phyloP scores from a whole-genome alignment of 2,797 vertebrate genomes.

The Centropyge bicolor region DNA sequence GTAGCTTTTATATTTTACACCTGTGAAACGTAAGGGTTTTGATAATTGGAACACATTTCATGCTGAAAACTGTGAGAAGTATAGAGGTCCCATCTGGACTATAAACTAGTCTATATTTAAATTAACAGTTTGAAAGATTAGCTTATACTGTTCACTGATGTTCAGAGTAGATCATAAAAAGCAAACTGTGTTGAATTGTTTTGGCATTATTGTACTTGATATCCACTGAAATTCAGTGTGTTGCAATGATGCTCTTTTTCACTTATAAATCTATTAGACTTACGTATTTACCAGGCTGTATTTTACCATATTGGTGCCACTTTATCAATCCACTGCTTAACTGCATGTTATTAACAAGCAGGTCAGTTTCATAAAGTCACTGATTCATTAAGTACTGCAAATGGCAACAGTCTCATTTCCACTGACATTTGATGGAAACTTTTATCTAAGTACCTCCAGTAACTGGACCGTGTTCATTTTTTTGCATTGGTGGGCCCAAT shows the following conservation, averaged over 20 bases:
- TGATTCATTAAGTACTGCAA: conserved; percentile 14
- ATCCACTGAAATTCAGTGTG: no score
- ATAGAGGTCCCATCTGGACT: background rate
- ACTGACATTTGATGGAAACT: conserved; percentile 36
- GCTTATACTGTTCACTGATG: background rate
- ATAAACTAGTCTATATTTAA: background rate
- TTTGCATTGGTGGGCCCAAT: conserved; percentile 35
- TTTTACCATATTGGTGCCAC: background rate
- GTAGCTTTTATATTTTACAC: background rate
- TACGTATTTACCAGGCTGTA: background rate
- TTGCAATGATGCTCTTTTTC: background rate
- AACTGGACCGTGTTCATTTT: conserved; percentile 34
- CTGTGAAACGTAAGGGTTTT: background rate
- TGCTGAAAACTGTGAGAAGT: background rate
- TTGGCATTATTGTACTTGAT: no score
- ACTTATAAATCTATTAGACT: background rate
- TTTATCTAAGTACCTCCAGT: conserved; percentile 29
- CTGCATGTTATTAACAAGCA: background rate
- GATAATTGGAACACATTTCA: background rate
- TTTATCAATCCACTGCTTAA: background rate
- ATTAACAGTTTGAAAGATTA: background rate
- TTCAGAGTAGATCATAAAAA: no score
- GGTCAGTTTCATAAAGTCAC: background rate
- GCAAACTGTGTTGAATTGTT: no score
- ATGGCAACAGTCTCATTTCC: conserved; percentile 25